phyloP scores from a whole-genome alignment of 2,888 invertebrate species.

The Eristalis intricaria region DNA sequence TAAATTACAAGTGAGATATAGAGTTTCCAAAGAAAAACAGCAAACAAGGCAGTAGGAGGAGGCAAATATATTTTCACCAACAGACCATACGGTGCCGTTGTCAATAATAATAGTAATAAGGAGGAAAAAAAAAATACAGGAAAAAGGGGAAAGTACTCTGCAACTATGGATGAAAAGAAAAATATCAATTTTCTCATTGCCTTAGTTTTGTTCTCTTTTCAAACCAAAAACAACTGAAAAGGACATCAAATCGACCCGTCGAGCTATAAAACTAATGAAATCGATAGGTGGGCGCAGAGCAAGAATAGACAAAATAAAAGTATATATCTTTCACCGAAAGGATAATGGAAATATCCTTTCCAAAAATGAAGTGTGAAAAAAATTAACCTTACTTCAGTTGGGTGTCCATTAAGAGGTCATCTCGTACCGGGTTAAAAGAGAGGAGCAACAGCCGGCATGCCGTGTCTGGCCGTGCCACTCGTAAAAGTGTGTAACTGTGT shows the following conservation, averaged over 20 bases:
- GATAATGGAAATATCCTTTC: background rate
- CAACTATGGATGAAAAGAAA: slow-evolving; percentile 4
- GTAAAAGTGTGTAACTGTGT: slow-evolving; percentile 58
- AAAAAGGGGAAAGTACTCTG: background rate
- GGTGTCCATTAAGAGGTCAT: slow-evolving; percentile 68
- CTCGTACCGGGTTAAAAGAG: slow-evolving; percentile 39
- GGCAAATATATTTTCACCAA: slow-evolving; percentile 30
- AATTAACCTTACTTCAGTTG: slow-evolving; percentile 49
- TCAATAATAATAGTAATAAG: slow-evolving; percentile 35
- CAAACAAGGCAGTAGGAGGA: slow-evolving; percentile 19
- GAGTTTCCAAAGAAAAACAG: slow-evolving; percentile 46
- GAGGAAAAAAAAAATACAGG: slow-evolving; percentile 19
- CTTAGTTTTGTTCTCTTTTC: slow-evolving; percentile 42
- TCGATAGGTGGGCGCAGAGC: slow-evolving; percentile 60
- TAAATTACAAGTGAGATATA: slow-evolving; percentile 61
- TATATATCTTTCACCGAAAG: background rate
- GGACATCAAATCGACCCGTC: slow-evolving; percentile 53
- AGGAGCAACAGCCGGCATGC: slow-evolving; percentile 43
- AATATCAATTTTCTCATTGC: slow-evolving; percentile 18
- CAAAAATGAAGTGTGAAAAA: slow-evolving; percentile 63
- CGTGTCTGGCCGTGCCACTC: slow-evolving; percentile 20
- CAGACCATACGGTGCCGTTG: slow-evolving; percentile 69
- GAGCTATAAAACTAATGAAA: slow-evolving; percentile 69
- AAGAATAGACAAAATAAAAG: slow-evolving; percentile 14
- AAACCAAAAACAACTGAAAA: slow-evolving; percentile 38